A percentile compares a stretch with the other conserved stretches of the same genome.
phyloP scores from a whole-genome alignment of 2,888 invertebrate species.

The Callyntrura guangdongensis region DNA sequence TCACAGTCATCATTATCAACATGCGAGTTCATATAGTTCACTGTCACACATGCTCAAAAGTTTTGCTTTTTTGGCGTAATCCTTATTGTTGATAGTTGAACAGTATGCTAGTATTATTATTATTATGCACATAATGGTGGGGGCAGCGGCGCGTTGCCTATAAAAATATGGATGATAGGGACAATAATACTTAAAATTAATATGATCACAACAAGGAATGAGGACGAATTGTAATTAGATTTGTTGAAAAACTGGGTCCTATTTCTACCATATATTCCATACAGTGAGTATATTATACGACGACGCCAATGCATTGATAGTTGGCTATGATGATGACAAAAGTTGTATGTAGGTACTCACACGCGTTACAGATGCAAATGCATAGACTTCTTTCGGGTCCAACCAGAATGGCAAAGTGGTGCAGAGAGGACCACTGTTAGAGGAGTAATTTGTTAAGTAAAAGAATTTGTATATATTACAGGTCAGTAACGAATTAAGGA shows the following conservation, averaged over 20 bases:
- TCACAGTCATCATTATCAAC: background rate
- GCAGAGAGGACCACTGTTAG: background rate
- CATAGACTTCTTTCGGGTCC: no score
- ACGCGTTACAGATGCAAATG: no score
- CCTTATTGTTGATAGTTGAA: no score
- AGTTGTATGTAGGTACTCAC: no score
- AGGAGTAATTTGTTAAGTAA: conserved; percentile 23
- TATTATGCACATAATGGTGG: background rate
- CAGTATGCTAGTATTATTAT: no score
- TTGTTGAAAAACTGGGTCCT: conserved; percentile 5
- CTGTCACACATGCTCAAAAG: conserved; percentile 16
- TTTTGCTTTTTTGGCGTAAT: background rate
- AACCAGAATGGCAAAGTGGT: background rate
- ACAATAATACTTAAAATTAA: background rate
- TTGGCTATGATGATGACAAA: no score
- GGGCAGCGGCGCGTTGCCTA: background rate
- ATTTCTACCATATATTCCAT: background rate
- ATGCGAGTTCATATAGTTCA: conserved; percentile 26
- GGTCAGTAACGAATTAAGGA: conserved; percentile 31
- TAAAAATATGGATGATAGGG: background rate
- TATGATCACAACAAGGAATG: background rate
- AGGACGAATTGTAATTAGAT: conserved; percentile 20
- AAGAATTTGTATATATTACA: background rate
- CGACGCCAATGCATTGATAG: no score
- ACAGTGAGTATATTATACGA: no score